Evolutionary conservation across 2,113 vertebrate genomes (phyloP), one percentile per base, ranked within the genome.

Genomic region (Hypanus sabinus): DNA sequence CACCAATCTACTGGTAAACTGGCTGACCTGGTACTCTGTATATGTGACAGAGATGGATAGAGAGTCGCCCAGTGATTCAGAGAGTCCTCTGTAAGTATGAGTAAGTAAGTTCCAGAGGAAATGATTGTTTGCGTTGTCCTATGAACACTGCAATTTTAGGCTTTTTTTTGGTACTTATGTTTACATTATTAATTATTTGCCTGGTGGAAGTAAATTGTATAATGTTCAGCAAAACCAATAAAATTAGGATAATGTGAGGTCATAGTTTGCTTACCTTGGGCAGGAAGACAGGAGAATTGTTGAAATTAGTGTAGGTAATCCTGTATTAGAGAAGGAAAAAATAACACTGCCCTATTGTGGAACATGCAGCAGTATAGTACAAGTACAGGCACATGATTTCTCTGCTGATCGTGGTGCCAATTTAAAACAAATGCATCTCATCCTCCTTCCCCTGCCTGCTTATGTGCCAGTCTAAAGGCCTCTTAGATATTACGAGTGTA

Each of bases 1-100:
- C 94, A 98, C 96, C 95, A 96, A 96, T 65, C 97, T 99, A 95
- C 95, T 99, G 94, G 94, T 97, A 94, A 99, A 98, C 95, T 99
- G 98, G 98, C 96, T 99, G 94, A 97, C 96, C 92, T 97, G 97
- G 96, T 97, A 97, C 24, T 95, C 96, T 0, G 93, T 96, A 4
- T 97, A 95, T 8, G 96, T 96, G 83, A 94, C 96, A 92, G 96
- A 97, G 94, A 95, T 95, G 94, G 96, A 97, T 94, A 95, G 95
- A 91, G 97, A 96, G 93, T 94, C 97, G 71, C 96, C 96, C 24
- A 93, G 46, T 75, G 70, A 30, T 95, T 96, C 96, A 95, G 96
- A 96, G 94, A 96, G 95, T n/a, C 96, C 96, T 73, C 94, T 96
- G 97, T 97, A 94, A 97, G 97, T 95, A 94, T 94, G 3, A 68